phyloP scores from a whole-genome alignment of 2,113 vertebrate genomes.

The Dascyllus trimaculatus region DNA sequence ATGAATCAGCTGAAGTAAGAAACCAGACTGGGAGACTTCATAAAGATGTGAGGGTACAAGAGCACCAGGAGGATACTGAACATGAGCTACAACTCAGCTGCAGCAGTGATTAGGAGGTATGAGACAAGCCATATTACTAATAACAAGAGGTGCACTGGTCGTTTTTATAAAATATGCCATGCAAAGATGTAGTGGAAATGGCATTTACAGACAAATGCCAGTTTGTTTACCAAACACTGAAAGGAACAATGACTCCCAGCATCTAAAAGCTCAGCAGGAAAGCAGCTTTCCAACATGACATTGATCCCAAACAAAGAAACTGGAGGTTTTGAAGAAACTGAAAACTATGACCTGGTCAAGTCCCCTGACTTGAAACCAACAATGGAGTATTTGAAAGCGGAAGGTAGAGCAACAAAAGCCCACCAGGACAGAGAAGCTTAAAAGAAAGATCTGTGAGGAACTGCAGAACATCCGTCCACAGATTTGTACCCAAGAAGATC shows the following conservation, averaged over 20 bases:
- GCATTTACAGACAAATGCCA: too few species aligned
- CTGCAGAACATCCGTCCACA: too few species aligned
- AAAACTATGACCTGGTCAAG: too few species aligned
- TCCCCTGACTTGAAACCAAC: too few species aligned
- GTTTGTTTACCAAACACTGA: too few species aligned
- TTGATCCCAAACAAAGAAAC: too few species aligned
- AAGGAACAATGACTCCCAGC: too few species aligned
- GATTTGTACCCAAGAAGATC: too few species aligned
- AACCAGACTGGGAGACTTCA: slow-evolving; percentile 15
- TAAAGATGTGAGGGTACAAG: not conserved
- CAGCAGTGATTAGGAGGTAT: not conserved
- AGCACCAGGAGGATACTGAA: not conserved
- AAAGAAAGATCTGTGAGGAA: too few species aligned
- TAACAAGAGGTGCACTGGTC: not conserved
- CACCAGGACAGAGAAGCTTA: not conserved
- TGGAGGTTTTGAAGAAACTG: too few species aligned
- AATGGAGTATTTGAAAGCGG: not conserved
- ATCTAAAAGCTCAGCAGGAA: too few species aligned
- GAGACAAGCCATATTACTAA: not conserved
- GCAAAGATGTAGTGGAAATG: not conserved
- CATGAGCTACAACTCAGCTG: not conserved
- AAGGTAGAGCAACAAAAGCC: not conserved
- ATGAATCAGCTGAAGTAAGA: not conserved
- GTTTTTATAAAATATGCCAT: not conserved
- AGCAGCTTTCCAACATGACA: too few species aligned